phyloP scores from a whole-genome alignment of 2,113 vertebrate genomes.

The Pycnonotus jocosus region DNA sequence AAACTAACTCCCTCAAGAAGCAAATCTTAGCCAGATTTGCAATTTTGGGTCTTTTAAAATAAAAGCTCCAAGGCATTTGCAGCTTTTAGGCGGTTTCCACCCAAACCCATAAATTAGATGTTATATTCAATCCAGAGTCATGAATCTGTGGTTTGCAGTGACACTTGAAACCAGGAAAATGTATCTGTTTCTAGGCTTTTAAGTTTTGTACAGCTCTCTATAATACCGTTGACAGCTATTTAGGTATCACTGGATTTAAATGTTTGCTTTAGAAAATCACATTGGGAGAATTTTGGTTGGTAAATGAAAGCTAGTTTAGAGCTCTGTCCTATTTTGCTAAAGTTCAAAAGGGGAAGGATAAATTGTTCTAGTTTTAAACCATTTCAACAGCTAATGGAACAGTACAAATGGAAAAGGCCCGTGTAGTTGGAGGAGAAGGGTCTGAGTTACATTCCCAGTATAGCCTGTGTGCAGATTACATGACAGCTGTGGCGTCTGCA shows the following conservation, averaged over 20 bases:
- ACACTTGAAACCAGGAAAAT: constrained; percentile 44
- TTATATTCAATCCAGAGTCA: constrained; percentile 13
- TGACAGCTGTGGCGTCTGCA: constrained; percentile 32
- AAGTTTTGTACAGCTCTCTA: constrained; percentile 3
- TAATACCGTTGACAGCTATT: constrained; percentile 31
- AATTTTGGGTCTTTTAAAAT: constrained; percentile 41
- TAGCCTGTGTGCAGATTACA: constrained; percentile 23
- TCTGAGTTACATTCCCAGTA: constrained; percentile 22
- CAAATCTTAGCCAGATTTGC: constrained; percentile 47
- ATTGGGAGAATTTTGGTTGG: constrained; percentile 43
- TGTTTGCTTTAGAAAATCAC: constrained; percentile 57
- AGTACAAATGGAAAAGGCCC: constrained; percentile 26
- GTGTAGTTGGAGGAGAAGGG: background rate
- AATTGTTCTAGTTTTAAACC: constrained; percentile 46
- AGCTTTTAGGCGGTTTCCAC: constrained; percentile 34
- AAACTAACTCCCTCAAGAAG: background rate
- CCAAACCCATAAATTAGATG: constrained; percentile 42
- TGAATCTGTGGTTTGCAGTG: constrained; percentile 40
- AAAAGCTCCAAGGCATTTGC: constrained; percentile 51
- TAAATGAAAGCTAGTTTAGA: constrained; percentile 32
- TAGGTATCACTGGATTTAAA: constrained; percentile 52
- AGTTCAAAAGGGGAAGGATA: constrained; percentile 50
- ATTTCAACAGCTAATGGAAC: constrained; percentile 35
- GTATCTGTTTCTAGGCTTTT: constrained; percentile 42
- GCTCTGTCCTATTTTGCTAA: constrained; percentile 2